Evolutionary conservation across 2,888 invertebrate species (phyloP).

Genomic region (Cetonia aurata): DNA sequence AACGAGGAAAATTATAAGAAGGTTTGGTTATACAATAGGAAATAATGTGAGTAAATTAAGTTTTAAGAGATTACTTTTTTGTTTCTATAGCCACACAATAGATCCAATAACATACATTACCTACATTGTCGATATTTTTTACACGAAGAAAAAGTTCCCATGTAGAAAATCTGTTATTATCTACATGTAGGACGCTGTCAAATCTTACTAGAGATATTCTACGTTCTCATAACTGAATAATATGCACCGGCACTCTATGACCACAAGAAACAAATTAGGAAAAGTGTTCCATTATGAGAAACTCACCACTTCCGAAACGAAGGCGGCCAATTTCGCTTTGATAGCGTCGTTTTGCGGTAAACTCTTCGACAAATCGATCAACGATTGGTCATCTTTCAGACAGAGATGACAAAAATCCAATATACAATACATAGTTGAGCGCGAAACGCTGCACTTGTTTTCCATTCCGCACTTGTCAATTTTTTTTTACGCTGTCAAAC

Average conservation of each 20-base stretch:
- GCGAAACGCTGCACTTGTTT: conserved; percentile 22
- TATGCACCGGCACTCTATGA: neutral
- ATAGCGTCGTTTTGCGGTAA: conserved; percentile 62
- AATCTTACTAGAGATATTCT: too few species aligned
- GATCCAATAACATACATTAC: too few species aligned
- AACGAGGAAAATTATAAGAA: too few species aligned
- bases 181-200: too few species aligned
- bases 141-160: too few species aligned
- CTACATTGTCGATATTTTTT: too few species aligned
- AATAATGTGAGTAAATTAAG: too few species aligned
- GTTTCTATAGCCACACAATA: too few species aligned
- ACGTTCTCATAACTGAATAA: too few species aligned
- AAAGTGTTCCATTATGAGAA: conserved; percentile 4
- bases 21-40: too few species aligned
- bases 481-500: conserved; percentile 22
- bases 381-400: conserved; percentile 61
- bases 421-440: conserved; percentile 59
- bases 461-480: conserved; percentile 13
- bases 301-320: conserved; percentile 65
- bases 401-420: conserved; percentile 65
- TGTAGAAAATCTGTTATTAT: too few species aligned
- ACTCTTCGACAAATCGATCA: conserved; percentile 62
- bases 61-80: too few species aligned
- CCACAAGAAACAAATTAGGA: neutral
- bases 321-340: conserved; percentile 62